Evolutionary conservation across 2,797 vertebrate species (phyloP).

Genomic region (Oreochromis mossambicus): DNA sequence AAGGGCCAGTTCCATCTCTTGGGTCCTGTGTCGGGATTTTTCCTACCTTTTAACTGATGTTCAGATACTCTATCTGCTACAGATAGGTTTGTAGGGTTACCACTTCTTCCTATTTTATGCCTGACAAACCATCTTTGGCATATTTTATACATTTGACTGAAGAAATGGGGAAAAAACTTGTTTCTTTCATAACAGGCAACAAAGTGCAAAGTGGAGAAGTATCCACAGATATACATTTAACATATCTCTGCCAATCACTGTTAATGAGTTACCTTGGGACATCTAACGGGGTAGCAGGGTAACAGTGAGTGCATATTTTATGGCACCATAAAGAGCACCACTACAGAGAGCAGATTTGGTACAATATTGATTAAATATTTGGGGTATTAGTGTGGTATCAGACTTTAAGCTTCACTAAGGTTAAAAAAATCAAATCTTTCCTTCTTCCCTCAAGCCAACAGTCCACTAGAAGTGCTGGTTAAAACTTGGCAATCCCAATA

Average conservation of each 20-base stretch:
- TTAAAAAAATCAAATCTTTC: not conserved
- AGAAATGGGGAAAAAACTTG: not conserved
- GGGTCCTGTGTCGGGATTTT: not conserved
- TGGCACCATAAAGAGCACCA: not conserved
- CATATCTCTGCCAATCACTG: not conserved
- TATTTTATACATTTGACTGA: not conserved
- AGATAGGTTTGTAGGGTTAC: not conserved
- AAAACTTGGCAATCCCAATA: not conserved
- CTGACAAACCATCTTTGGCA: not conserved
- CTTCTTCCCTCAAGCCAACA: not conserved
- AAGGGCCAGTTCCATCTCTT: no score
- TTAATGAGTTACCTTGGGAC: not conserved
- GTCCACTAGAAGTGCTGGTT: not conserved
- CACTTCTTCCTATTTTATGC: not conserved
- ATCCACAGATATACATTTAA: not conserved
- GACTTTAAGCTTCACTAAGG: not conserved
- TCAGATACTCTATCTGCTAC: not conserved
- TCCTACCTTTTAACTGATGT: not conserved
- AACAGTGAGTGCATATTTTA: not conserved
- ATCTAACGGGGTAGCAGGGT: not conserved
- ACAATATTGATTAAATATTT: not conserved
- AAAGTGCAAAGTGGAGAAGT: not conserved
- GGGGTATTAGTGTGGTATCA: rapidly evolving
- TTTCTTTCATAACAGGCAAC: not conserved
- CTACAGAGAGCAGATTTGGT: not conserved